Percentiles rank a stretch among this genome's conserved stretches.
These are phyloP conservation scores for Seriola quinqueradiata DNA, from an alignment of 2,113 vertebrate genomes.

Conservation along the genomic window DNA sequence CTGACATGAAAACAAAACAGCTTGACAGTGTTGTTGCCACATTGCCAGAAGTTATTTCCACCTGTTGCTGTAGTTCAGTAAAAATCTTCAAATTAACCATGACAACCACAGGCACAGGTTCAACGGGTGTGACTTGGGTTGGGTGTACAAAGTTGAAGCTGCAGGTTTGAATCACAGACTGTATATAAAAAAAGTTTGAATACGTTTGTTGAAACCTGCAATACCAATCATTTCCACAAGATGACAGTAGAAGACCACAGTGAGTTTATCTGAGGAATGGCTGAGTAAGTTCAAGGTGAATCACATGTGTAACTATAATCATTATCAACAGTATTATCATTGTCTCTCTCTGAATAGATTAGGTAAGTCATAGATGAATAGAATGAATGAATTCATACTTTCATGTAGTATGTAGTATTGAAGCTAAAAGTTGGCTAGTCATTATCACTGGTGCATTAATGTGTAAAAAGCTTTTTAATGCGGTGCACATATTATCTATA, in stretches of 20 bases:
- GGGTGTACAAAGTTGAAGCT: neutral
- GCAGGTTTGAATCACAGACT: neutral
- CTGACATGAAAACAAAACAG: neutral
- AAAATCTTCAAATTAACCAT: neutral
- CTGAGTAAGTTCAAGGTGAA: neutral
- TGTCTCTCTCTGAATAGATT: neutral
- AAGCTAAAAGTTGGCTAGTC: no score
- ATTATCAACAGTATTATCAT: neutral
- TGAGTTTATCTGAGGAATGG: neutral
- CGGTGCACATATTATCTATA: no score
- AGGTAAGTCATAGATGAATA: neutral
- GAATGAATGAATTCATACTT: no score
- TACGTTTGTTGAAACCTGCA: neutral
- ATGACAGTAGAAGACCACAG: slow-evolving; percentile 2
- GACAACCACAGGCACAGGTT: neutral
- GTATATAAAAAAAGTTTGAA: neutral
- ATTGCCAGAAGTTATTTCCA: neutral
- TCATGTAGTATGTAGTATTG: no score
- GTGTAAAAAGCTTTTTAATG: no score
- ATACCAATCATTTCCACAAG: slow-evolving; percentile 13
- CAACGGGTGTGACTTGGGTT: neutral
- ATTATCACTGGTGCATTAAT: no score
- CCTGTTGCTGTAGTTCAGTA: neutral
- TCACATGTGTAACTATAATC: neutral
- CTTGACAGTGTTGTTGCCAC: neutral